These are phyloP conservation scores for Clarias magur DNA, from an alignment of 2,113 vertebrate genomes.

Conservation along the genomic window DNA sequence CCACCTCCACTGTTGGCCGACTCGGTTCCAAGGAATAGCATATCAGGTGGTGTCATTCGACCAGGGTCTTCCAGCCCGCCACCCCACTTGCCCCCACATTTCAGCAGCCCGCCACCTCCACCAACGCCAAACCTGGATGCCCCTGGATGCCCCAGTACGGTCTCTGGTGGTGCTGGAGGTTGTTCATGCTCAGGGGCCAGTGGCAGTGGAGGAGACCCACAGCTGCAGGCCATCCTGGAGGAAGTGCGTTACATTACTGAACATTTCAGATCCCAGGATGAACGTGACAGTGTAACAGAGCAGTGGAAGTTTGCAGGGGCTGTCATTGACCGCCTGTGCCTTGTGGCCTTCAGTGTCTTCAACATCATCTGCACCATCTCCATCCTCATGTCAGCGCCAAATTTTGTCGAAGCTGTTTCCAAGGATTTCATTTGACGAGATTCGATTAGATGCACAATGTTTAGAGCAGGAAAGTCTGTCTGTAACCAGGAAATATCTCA, in stretches of 20 bases:
- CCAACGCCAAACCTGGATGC: slow-evolving; percentile 67
- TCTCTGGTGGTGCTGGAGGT: slow-evolving; percentile 76
- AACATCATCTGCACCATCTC: slow-evolving; percentile 83
- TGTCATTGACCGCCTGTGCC: slow-evolving; percentile 77
- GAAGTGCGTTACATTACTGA: slow-evolving; percentile 78
- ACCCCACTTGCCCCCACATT: slow-evolving; percentile 77
- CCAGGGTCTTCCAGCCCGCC: slow-evolving; percentile 79
- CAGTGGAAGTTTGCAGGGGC: slow-evolving; percentile 82
- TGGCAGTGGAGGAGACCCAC: slow-evolving; percentile 68
- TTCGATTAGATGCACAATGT: neutral
- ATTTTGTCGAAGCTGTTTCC: slow-evolving; percentile 78
- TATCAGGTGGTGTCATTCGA: slow-evolving; percentile 51
- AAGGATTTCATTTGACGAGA: slow-evolving; percentile 76
- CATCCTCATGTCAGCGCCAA: slow-evolving; percentile 81
- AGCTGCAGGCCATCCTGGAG: slow-evolving; percentile 77
- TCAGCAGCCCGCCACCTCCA: slow-evolving; percentile 70
- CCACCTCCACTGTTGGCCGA: slow-evolving; percentile 63
- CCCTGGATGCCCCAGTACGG: slow-evolving; percentile 70
- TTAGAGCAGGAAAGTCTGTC: slow-evolving; percentile 11
- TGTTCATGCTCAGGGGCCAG: slow-evolving; percentile 53
- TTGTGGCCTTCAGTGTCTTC: slow-evolving; percentile 80
- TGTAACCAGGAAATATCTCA: slow-evolving; percentile 14
- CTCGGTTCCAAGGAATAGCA: slow-evolving; percentile 65
- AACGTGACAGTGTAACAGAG: slow-evolving; percentile 63
- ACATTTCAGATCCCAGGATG: slow-evolving; percentile 75